Conservation (phyloP, 2,797 vertebrate species). For the Helarctos malayanus region DNA sequence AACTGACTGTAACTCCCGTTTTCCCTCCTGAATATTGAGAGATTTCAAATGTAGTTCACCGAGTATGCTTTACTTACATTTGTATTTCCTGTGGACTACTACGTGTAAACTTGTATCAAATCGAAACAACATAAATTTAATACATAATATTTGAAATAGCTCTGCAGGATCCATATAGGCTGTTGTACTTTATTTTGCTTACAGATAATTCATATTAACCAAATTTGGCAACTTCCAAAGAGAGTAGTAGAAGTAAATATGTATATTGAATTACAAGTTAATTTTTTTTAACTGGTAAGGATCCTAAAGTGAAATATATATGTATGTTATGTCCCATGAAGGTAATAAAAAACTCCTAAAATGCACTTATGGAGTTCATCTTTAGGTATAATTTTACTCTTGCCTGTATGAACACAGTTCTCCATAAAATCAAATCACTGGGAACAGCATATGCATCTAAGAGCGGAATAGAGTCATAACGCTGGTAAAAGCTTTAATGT, state of each 20-base stretch:
- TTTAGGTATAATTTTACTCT: constrained; percentile 32
- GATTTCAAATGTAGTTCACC: constrained; percentile 29
- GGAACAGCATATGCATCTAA: constrained; percentile 14
- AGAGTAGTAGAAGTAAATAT: background rate
- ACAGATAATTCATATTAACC: background rate
- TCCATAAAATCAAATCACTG: constrained; percentile 67
- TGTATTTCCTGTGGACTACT: constrained; percentile 14
- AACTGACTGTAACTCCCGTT: background rate
- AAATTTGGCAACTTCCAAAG: background rate
- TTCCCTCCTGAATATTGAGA: background rate
- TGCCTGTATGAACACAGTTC: constrained; percentile 29
- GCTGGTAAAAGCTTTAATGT: constrained; percentile 70
- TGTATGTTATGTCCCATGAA: background rate
- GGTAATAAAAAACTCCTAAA: constrained; percentile 29
- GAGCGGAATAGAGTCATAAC: constrained; percentile 36
- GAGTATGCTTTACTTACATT: background rate
- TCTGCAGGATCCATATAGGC: background rate
- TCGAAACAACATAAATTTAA: constrained; percentile 36
- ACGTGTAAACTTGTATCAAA: background rate
- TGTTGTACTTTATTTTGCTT: background rate
- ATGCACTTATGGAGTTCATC: background rate
- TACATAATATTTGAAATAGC: constrained; percentile 5
- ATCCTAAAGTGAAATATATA: constrained; percentile 19
- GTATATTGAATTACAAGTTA: constrained; percentile 17
- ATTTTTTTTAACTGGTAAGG: background rate